These are phyloP conservation scores for Colostygia pectinataria DNA, from an alignment of 2,888 invertebrate genomes.

Conservation along the genomic window DNA sequence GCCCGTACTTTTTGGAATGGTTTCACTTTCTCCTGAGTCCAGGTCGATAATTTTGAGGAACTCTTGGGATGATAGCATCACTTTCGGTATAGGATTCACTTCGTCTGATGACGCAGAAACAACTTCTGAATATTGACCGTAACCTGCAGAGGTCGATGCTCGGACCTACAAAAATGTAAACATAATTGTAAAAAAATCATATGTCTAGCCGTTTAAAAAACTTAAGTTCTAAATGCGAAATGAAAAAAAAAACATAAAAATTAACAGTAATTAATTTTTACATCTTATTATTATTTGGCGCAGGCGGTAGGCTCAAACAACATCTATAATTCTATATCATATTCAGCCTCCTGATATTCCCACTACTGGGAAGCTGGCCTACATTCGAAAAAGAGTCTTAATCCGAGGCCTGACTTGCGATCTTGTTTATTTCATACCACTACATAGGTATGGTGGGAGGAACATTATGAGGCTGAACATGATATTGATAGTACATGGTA, in stretches of 20 bases:
- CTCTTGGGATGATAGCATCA: constrained; percentile 89
- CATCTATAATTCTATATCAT: no score
- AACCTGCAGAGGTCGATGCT: constrained; percentile 91
- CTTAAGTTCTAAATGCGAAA: no score
- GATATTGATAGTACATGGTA: background rate
- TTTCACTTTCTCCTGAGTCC: constrained; percentile 86
- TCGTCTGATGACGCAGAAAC: constrained; percentile 85
- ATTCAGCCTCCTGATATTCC: no score
- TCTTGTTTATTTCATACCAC: no score
- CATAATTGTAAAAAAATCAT: background rate
- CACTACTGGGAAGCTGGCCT: no score
- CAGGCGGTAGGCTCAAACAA: background rate
- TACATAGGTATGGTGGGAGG: no score
- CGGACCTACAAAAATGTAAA: constrained; percentile 84
- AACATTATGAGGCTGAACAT: no score
- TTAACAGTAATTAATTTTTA: no score
- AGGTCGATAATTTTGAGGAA: constrained; percentile 89
- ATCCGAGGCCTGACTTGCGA: no score
- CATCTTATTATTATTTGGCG: background rate
- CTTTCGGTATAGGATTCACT: constrained; percentile 90
- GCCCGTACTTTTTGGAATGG: constrained; percentile 84
- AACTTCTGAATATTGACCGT: constrained; percentile 86
- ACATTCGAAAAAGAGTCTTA: no score
- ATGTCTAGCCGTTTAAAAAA: no score
- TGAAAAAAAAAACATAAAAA: no score